phyloP scores from a whole-genome alignment of 2,888 invertebrate species.

The Orthonychiurus folsomi region DNA sequence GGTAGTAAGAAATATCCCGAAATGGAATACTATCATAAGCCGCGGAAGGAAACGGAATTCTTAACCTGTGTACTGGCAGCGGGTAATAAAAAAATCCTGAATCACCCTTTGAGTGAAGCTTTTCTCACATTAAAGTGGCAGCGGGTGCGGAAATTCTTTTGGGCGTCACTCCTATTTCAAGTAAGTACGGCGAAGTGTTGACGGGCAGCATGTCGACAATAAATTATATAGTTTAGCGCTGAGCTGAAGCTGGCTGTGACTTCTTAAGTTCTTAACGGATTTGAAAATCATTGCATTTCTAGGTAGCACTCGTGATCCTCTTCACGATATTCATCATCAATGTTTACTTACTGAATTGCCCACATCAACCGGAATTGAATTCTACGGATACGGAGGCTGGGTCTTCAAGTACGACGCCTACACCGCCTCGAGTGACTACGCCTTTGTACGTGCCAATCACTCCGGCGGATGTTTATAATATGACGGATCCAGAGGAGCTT shows the following conservation, averaged over 20 bases:
- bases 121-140: constrained; percentile 84
- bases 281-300: too few species aligned
- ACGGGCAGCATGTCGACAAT: neutral
- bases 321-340: constrained; percentile 65
- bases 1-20: constrained; percentile 16
- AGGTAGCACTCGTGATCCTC: constrained; percentile 52
- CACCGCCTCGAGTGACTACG: neutral
- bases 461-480: too few species aligned
- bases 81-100: constrained; percentile 75
- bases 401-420: too few species aligned
- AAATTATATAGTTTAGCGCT: constrained; percentile 4
- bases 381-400: too few species aligned
- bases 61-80: constrained; percentile 79
- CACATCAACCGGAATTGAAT: constrained; percentile 7
- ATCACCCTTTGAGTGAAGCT: constrained; percentile 78
- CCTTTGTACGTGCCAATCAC: neutral
- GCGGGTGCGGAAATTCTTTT: constrained; percentile 76
- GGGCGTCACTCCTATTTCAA: constrained; percentile 36
- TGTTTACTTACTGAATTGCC: constrained; percentile 43
- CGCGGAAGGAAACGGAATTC: constrained; percentile 61
- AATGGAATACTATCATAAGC: constrained; percentile 21
- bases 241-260: neutral
- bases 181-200: constrained; percentile 10
- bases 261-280: too few species aligned
- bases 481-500: too few species aligned